phyloP scores from a whole-genome alignment of 2,888 invertebrate species.

The Callosobruchus maculatus region DNA sequence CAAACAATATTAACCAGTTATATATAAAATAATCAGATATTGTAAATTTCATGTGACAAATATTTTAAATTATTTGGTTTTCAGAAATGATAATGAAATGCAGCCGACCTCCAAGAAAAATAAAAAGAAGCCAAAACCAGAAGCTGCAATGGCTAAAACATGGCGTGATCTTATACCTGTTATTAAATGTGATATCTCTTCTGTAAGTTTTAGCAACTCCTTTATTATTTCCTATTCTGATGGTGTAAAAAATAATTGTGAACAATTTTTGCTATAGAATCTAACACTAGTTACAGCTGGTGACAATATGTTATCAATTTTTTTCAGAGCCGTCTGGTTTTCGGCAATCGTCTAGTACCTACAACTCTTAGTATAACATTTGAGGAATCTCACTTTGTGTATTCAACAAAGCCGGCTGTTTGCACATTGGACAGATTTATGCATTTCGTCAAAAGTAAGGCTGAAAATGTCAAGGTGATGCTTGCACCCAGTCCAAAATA shows the following conservation, averaged over 20 bases:
- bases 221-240: slow-evolving; percentile 3
- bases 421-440: slow-evolving; percentile 91
- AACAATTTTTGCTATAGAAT: no score
- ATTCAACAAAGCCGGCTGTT: slow-evolving; percentile 92
- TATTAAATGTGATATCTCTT: slow-evolving; percentile 89
- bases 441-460: slow-evolving; percentile 92
- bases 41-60: background rate
- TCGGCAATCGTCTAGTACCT: slow-evolving; percentile 92
- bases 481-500: slow-evolving; percentile 96
- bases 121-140: slow-evolving; percentile 56
- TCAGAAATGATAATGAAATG: slow-evolving; percentile 29
- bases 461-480: slow-evolving; percentile 93
- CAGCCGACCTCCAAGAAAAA: slow-evolving; percentile 26
- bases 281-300: no score
- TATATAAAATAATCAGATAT: background rate
- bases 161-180: slow-evolving; percentile 97
- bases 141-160: slow-evolving; percentile 81
- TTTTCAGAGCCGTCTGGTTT: slow-evolving; percentile 80
- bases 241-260: background rate
- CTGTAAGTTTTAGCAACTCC: slow-evolving; percentile 53
- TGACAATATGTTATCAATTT: no score
- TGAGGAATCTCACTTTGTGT: slow-evolving; percentile 91
- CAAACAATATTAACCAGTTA: no score
- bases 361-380: slow-evolving; percentile 88
- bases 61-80: slow-evolving; percentile 1